These are phyloP conservation scores for Semaprochilodus insignis DNA, from an alignment of 2,797 vertebrate species.

Conservation along the genomic window DNA sequence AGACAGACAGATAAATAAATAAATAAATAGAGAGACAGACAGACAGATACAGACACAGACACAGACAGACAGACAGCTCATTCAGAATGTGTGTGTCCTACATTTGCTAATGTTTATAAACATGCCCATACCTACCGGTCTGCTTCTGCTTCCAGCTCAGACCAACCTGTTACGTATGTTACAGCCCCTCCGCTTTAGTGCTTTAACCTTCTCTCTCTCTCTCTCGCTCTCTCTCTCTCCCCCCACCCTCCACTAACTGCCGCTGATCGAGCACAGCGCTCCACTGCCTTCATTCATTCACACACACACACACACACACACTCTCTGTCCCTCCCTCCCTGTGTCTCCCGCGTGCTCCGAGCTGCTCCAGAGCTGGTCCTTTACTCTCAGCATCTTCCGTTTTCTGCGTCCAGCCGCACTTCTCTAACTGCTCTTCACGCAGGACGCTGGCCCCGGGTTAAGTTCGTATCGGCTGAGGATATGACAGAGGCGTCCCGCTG, in stretches of 20 bases:
- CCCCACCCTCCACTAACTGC: background rate
- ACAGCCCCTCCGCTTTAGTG: background rate
- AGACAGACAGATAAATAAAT: too few species aligned
- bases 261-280: background rate
- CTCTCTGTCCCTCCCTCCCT: background rate
- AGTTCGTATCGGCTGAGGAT: background rate
- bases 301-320: background rate
- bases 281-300: background rate
- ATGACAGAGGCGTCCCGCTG: background rate
- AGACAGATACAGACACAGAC: too few species aligned
- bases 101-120: too few species aligned
- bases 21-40: too few species aligned
- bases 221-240: too few species aligned
- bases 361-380: background rate
- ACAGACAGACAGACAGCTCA: too few species aligned
- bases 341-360: background rate
- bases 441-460: background rate
- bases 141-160: background rate
- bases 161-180: background rate
- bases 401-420: background rate
- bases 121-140: too few species aligned
- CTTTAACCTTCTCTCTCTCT: background rate
- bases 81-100: too few species aligned
- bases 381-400: background rate
- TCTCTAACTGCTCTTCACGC: background rate